Conservation (phyloP, 2,797 vertebrate genomes). For the Sarcoramphus papa region DNA sequence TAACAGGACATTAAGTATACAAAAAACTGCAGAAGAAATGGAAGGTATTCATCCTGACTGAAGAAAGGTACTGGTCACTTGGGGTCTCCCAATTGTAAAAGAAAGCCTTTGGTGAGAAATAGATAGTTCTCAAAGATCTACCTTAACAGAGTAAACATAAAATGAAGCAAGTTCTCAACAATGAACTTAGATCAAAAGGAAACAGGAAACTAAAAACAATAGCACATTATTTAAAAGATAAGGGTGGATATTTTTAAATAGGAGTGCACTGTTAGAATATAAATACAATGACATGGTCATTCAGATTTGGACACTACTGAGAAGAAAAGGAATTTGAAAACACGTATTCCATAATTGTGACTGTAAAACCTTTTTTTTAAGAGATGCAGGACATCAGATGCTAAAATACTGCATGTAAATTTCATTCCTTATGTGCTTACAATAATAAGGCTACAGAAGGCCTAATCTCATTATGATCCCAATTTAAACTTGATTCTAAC, state of each 20-base stretch:
- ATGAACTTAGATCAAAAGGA: not conserved
- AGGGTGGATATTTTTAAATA: not conserved
- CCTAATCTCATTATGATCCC: not conserved
- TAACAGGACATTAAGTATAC: not conserved
- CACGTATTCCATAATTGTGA: not conserved
- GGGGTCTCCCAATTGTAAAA: not conserved
- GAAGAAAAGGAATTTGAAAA: not conserved
- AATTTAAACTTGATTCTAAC: not conserved
- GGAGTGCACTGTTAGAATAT: not conserved
- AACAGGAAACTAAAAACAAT: not conserved
- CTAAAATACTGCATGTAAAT: not conserved
- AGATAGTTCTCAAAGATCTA: not conserved
- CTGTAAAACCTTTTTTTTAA: not conserved
- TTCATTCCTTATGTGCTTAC: not conserved
- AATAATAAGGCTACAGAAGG: not conserved
- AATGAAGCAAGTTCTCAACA: not conserved
- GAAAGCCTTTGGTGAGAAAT: not conserved
- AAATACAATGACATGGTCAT: not conserved
- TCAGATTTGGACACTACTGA: not conserved
- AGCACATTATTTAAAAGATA: not conserved
- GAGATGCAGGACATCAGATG: not conserved
- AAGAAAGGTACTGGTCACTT: not conserved
- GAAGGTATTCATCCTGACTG: not conserved
- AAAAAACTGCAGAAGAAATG: not conserved
- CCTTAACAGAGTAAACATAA: not conserved